These are phyloP conservation scores for Hartigia nigra DNA, from an alignment of 2,888 invertebrate genomes.

Conservation along the genomic window DNA sequence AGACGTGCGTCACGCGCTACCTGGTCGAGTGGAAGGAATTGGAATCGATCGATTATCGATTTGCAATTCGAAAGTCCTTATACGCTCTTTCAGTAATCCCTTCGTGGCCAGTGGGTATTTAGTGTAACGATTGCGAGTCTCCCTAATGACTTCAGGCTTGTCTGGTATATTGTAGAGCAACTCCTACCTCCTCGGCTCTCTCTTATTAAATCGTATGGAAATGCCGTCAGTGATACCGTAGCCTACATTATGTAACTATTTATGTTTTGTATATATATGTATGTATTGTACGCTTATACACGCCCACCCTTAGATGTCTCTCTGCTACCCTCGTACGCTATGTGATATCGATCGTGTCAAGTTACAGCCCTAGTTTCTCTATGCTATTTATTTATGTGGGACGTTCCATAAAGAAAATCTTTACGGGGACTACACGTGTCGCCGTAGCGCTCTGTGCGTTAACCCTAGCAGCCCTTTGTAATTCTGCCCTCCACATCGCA, in stretches of 20 bases:
- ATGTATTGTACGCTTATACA: not conserved
- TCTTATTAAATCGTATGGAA: not conserved
- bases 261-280: too few relatives aligned
- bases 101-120: not conserved
- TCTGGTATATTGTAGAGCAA: not conserved
- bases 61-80: conserved; percentile 1
- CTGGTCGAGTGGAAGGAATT: not conserved
- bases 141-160: not conserved
- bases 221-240: not conserved
- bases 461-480: not conserved
- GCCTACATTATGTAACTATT: not conserved
- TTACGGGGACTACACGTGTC: not conserved
- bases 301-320: not conserved
- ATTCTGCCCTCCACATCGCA: not conserved
- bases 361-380: not conserved
- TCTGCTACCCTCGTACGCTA: not conserved
- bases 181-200: not conserved
- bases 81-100: not conserved
- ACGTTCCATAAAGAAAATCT: not conserved
- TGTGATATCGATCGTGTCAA: not conserved
- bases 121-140: not conserved
- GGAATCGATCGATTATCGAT: conserved; percentile 3
- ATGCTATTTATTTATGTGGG: conserved; percentile 3
- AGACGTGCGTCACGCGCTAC: conserved; percentile 4
- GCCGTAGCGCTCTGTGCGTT: not conserved